These are phyloP conservation scores for Toxotes jaculatrix DNA, from an alignment of 2,113 vertebrate species.

Conservation along the genomic window DNA sequence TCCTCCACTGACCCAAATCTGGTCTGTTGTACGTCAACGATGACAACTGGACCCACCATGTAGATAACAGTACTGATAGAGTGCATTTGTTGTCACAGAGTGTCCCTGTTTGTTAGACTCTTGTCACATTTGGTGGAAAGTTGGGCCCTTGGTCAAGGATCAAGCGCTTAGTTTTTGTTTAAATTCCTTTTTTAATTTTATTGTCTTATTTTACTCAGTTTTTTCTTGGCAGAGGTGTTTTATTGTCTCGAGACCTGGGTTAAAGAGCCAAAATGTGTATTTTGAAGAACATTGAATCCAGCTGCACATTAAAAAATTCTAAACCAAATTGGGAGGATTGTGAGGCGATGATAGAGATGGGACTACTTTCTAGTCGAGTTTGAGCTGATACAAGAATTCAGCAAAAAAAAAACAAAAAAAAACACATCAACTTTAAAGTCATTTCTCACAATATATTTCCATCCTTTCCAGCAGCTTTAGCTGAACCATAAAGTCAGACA, in stretches of 20 bases:
- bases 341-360: neutral
- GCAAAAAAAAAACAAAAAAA: slow-evolving; percentile 1
- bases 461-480: slow-evolving; percentile 59
- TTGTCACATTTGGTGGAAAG: neutral
- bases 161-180: neutral
- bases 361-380: slow-evolving; percentile 21
- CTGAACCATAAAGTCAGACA: slow-evolving; percentile 54
- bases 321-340: neutral
- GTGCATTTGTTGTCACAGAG: neutral
- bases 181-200: no score
- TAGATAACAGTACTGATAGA: neutral
- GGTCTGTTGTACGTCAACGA: neutral
- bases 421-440: slow-evolving; percentile 17
- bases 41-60: neutral
- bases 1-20: slow-evolving; percentile 6
- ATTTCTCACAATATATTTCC: slow-evolving; percentile 48
- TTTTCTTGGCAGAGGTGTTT: neutral
- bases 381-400: slow-evolving; percentile 11
- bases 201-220: neutral
- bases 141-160: neutral
- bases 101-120: neutral
- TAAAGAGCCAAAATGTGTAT: neutral
- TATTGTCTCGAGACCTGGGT: neutral
- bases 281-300: slow-evolving; percentile 8
- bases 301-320: neutral